Evolutionary conservation across 2,113 vertebrate genomes (phyloP).

Genomic region (Calidris pugnax): DNA sequence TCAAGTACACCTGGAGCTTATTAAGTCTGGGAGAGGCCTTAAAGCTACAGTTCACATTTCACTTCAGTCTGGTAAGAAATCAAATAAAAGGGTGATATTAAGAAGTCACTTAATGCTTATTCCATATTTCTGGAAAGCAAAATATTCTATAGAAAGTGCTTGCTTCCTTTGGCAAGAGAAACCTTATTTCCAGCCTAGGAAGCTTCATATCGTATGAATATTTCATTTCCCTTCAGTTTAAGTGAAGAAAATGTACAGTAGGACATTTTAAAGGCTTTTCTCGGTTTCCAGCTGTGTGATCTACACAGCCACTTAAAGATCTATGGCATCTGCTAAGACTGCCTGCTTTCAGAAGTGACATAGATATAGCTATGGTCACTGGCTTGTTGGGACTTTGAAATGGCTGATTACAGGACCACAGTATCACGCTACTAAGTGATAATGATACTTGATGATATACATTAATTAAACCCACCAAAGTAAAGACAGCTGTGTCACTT

Average conservation of each 20-base stretch:
- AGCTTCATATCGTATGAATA: conserved; percentile 64
- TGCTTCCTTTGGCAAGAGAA: conserved; percentile 75
- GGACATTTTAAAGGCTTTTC: conserved; percentile 25
- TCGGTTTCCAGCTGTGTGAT: conserved; percentile 9
- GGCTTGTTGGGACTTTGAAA: background rate
- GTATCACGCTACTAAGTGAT: background rate
- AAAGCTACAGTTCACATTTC: conserved; percentile 77
- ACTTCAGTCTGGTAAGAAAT: conserved; percentile 71
- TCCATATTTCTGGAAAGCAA: conserved; percentile 71
- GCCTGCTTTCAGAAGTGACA: background rate
- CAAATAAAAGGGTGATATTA: conserved; percentile 67
- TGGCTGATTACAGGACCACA: background rate
- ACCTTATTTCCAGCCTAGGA: conserved; percentile 59
- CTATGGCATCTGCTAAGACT: background rate
- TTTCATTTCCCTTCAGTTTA: conserved; percentile 69
- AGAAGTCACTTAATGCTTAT: conserved; percentile 67
- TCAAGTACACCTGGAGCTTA: conserved; percentile 76
- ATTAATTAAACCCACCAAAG: background rate
- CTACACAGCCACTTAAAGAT: background rate
- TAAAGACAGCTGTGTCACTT: background rate
- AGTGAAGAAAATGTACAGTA: conserved; percentile 7
- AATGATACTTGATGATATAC: background rate
- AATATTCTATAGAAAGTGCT: conserved; percentile 63
- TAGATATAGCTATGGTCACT: background rate
- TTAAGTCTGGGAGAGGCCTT: conserved; percentile 72